Conservation (phyloP, 2,888 invertebrate species). For the Melanchra persicariae region DNA sequence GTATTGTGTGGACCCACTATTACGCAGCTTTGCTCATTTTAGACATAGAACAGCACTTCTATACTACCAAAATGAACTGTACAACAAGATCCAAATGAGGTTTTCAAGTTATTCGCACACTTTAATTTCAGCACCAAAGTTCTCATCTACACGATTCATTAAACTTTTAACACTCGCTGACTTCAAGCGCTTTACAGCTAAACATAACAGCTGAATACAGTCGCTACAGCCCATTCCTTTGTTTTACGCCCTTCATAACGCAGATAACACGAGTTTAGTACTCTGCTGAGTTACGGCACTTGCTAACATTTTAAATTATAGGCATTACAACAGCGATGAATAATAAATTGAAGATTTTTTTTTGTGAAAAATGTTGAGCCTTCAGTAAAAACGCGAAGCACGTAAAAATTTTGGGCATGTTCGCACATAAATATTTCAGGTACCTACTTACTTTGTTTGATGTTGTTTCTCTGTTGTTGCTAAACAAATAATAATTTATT, state of each 20-base stretch:
- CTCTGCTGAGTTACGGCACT: constrained; percentile 27
- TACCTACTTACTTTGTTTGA: not conserved
- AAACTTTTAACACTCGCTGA: constrained; percentile 33
- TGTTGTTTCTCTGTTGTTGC: not conserved
- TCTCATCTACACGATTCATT: constrained; percentile 18
- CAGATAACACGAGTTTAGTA: constrained; percentile 36
- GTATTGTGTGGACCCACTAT: too few species aligned
- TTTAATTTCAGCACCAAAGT: constrained; percentile 19
- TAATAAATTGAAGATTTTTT: constrained; percentile 14
- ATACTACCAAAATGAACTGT: not conserved
- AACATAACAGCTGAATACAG: constrained; percentile 24
- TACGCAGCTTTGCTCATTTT: too few species aligned
- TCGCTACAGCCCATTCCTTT: constrained; percentile 39
- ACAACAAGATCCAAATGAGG: not conserved
- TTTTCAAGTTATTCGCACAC: not conserved
- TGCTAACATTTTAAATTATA: constrained; percentile 39
- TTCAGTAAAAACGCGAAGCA: not conserved
- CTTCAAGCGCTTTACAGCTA: constrained; percentile 30
- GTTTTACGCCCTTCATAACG: constrained; percentile 39
- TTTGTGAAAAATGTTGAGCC: not conserved
- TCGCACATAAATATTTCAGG: constrained; percentile 9
- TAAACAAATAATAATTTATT: not conserved
- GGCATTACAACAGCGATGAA: constrained; percentile 13
- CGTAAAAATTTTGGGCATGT: not conserved
- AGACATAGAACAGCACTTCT: too few species aligned